phyloP scores from a whole-genome alignment of 2,888 invertebrate genomes.

The Crossocerus cetratus region DNA sequence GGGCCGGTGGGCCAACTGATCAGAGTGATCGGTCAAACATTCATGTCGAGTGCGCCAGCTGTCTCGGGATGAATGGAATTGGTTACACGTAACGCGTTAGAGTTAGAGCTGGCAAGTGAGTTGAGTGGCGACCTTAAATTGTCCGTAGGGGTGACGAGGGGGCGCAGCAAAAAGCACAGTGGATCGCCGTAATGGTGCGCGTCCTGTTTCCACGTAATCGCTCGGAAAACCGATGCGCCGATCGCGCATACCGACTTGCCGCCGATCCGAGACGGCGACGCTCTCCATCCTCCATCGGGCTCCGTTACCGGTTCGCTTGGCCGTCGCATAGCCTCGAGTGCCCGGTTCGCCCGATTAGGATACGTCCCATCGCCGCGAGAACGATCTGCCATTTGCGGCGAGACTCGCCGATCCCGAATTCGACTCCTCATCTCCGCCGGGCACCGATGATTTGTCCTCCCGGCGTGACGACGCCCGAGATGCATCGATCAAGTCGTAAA shows the following conservation, averaged over 20 bases:
- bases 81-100: too few relatives aligned
- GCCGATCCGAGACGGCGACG: constrained; percentile 40
- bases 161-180: constrained; percentile 15
- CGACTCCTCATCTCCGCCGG: not conserved
- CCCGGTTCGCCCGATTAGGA: constrained; percentile 43
- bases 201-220: constrained; percentile 44
- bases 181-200: constrained; percentile 14
- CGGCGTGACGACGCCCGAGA: not conserved
- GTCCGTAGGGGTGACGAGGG: not conserved
- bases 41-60: too few relatives aligned
- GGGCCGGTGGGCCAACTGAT: not conserved
- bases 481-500: too few relatives aligned
- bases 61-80: too few relatives aligned
- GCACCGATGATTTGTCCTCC: not conserved
- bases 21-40: not conserved
- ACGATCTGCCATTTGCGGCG: constrained; percentile 14
- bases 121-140: constrained; percentile 28
- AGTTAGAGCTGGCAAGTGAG: too few relatives aligned
- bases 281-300: constrained; percentile 30
- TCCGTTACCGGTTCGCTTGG: constrained; percentile 47
- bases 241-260: constrained; percentile 45
- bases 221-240: constrained; percentile 43
- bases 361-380: constrained; percentile 15
- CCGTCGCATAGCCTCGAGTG: constrained; percentile 39
- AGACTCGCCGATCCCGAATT: constrained; percentile 12